Evolutionary conservation across 2,888 invertebrate species (phyloP).

Genomic region (Rhingia campestris): DNA sequence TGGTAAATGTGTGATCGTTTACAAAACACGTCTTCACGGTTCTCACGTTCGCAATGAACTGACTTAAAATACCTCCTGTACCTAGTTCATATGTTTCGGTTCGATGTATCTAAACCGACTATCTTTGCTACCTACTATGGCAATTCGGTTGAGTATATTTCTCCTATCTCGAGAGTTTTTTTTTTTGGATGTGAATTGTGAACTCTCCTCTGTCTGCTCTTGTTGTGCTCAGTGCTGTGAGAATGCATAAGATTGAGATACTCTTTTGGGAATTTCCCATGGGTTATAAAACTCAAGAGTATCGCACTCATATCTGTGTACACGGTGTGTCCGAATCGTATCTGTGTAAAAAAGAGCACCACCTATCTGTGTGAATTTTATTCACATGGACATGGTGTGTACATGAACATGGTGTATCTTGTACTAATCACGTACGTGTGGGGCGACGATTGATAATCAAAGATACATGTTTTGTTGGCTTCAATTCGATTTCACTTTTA

Average conservation of each 20-base stretch:
- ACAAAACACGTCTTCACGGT: slow-evolving; percentile 81
- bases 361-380: slow-evolving; percentile 22
- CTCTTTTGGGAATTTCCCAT: slow-evolving; percentile 17
- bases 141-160: slow-evolving; percentile 35
- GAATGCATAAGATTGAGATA: neutral
- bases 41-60: slow-evolving; percentile 82
- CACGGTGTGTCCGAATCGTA: neutral
- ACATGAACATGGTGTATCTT: slow-evolving; percentile 33
- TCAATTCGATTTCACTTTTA: slow-evolving; percentile 55
- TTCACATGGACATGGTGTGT: slow-evolving; percentile 26
- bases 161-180: neutral
- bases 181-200: neutral
- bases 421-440: slow-evolving; percentile 40
- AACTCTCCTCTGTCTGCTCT: neutral
- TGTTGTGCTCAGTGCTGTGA: neutral
- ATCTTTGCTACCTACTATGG: slow-evolving; percentile 59
- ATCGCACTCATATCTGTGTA: slow-evolving; percentile 1
- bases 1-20: slow-evolving; percentile 34
- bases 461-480: slow-evolving; percentile 42
- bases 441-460: slow-evolving; percentile 55
- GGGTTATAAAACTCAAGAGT: slow-evolving; percentile 4
- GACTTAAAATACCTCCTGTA: slow-evolving; percentile 77
- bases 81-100: slow-evolving; percentile 77
- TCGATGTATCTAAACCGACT: slow-evolving; percentile 79
- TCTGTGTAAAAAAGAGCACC: neutral